phyloP scores from a whole-genome alignment of 2,797 vertebrate species.

The Mionectes olivaceus region DNA sequence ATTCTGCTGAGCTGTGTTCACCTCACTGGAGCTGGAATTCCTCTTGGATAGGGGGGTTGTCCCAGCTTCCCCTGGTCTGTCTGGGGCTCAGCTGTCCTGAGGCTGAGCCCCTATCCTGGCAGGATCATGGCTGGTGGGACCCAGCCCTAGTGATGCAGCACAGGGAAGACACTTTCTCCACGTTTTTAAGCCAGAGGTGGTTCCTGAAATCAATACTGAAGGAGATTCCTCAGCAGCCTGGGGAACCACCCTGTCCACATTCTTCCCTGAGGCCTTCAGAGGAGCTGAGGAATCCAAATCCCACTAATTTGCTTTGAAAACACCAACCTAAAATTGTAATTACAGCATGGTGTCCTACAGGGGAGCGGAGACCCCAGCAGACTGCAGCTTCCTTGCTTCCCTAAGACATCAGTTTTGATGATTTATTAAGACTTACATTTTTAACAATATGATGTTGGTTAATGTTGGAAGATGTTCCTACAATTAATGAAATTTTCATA shows the following conservation, averaged over 20 bases:
- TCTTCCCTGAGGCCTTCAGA: conserved; percentile 13
- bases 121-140: not conserved
- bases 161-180: not conserved
- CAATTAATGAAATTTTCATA: conserved; percentile 55
- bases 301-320: conserved; percentile 32
- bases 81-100: not conserved
- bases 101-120: not conserved
- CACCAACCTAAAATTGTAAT: not conserved
- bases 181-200: not conserved
- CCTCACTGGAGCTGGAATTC: not conserved
- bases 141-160: not conserved
- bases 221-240: not conserved
- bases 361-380: not conserved
- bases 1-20: not conserved
- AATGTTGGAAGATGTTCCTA: conserved; percentile 43
- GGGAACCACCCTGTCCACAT: not conserved
- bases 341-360: not conserved
- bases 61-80: not conserved
- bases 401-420: not conserved
- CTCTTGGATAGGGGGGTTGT: not conserved
- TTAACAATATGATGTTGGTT: conserved; percentile 7
- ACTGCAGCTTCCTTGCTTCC: not conserved
- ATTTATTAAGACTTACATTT: conserved; percentile 27
- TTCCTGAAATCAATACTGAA: not conserved
- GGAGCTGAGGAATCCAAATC: conserved; percentile 17